Evolutionary conservation across 37 sponge, comb jelly and placozoan genomes (phyloP).

Genomic region (Ianthella basta): DNA sequence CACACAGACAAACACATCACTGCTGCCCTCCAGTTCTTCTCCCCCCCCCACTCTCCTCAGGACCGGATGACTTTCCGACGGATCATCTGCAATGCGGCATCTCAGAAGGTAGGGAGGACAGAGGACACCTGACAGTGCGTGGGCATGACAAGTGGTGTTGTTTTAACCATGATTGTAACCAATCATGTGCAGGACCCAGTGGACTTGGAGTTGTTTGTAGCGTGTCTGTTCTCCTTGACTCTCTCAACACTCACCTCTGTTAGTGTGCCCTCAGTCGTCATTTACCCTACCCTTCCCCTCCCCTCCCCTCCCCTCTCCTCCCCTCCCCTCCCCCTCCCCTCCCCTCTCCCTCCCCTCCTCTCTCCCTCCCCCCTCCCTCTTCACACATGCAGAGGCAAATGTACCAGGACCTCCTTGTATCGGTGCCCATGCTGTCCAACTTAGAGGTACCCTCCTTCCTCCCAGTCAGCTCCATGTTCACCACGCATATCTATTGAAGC

Average conservation of each 20-base stretch:
- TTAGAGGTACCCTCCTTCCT: constrained; percentile 68
- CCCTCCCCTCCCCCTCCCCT: no score
- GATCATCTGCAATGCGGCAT: constrained; percentile 82
- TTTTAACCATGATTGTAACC: no score
- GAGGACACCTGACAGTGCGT: background rate
- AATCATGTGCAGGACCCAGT: no score
- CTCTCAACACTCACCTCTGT: no score
- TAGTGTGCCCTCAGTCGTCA: no score
- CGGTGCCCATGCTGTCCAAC: constrained; percentile 86
- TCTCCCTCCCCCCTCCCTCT: no score
- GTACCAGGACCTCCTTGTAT: constrained; percentile 83
- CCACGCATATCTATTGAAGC: background rate
- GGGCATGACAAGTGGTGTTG: no score
- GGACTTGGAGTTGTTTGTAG: no score
- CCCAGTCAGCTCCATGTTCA: background rate
- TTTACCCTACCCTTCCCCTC: no score
- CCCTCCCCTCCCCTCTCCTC: no score
- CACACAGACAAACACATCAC: background rate
- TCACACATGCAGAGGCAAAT: constrained; percentile 64
- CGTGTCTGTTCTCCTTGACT: no score
- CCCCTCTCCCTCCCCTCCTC: no score
- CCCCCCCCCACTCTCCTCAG: constrained; percentile 29
- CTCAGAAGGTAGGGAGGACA: constrained; percentile 65
- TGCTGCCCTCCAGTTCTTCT: background rate
- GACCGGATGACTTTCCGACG: constrained; percentile 86